Base-by-base conservation (phyloP, 2,113 vertebrate genomes). In the Megaceryle maxima region DNA sequence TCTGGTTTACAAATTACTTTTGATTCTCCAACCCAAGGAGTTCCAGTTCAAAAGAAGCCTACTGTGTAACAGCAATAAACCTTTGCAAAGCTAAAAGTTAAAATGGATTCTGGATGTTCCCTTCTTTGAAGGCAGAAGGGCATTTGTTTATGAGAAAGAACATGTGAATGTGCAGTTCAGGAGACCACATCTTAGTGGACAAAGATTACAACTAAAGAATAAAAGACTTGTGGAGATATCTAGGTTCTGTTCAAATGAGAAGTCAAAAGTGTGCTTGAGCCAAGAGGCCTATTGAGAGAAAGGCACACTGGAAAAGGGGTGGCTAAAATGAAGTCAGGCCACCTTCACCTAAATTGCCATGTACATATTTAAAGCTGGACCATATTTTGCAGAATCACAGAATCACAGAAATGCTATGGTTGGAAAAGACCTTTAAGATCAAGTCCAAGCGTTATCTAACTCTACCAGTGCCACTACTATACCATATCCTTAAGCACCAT, bases 181-280 rank as follows among this genome's bases (percentile, higher is more conserved):
- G 67, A 97, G 91, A 92, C 77, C 87, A 72, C 90, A 95, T 91
- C 70, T 2, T 35, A 85, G 92, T 94, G 96, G 84, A 56, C 87
- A 97, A 92, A 83, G 87, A 88, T 96, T 92, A 92, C 73, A 97
- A 96, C 97, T 97, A 98, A 98, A 97, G 97, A 97, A 77, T 87
- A 93, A 94, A 44, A 3, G 66, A 67, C 51, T 95, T 28, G 18
- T 80, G 87, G 84, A 82, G 81, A n/a, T 96, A 84, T 80, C 94
- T 91, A 94, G 74, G 56, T 95, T 90, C 57, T 76, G 53, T 82
- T 91, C 43, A 83, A 29, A 51, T 48, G 35, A 60, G 60, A 94
- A 82, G 17, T 93, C 51, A 63, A 9, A 85, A 77, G 59, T 62
- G 79, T 93, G 63, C 88, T 77, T 5, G 11, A 88, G 75, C 72